Evolutionary conservation across 2,888 invertebrate species (phyloP), one percentile per base, ranked within the genome.

Genomic region (Coleophora flavipennella): DNA sequence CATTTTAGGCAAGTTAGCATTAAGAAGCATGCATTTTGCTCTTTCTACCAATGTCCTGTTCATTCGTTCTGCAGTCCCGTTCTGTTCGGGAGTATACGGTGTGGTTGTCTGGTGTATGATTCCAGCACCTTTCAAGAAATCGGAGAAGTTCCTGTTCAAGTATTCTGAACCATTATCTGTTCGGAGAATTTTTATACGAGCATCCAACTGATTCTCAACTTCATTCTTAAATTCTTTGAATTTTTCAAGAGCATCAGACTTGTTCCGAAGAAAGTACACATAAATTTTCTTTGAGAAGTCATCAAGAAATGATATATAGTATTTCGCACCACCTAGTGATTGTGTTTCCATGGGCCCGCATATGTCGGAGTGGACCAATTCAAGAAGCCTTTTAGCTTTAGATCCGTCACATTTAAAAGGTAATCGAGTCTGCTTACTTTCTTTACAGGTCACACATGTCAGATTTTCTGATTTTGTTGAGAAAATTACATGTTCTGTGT

Each of bases 1-100:
- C 0, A 9, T 1, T 35, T 49, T 49, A 8, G 35, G 14, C 13
- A 52, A 32, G 1, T 39, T 33, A 4, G 46, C 46, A 39, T 49
- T 37, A 8, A 46, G 20, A 2, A 51, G n/a, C 49, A 51, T 46
- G 25, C 46, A 46, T 37, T 12, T 44, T 13, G 49, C 47, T 40
- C 39, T 38, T 42, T 50, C 48, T 12, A 49, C 36, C 0, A 50
- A 13, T 1, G 45, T 47, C 9, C 49, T 37, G 29, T 51, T 51
- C 39, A 49, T 40, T 1, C 62, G 31, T 41, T 69, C 69, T 1
- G 64, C 53, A 8, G 46, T 14, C 0, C 60, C 66, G 49, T 51
- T 49, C 33, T 44, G 45, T 33, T 52, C 39, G 0, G 45, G 47
- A 6, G 46, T 43, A 13, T 49, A 49, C 1, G 45, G 45, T 40